Percentiles rank a stretch among this genome's conserved stretches.
Conservation (phyloP, 2,888 invertebrate species). For the Polymixis flavicincta region DNA sequence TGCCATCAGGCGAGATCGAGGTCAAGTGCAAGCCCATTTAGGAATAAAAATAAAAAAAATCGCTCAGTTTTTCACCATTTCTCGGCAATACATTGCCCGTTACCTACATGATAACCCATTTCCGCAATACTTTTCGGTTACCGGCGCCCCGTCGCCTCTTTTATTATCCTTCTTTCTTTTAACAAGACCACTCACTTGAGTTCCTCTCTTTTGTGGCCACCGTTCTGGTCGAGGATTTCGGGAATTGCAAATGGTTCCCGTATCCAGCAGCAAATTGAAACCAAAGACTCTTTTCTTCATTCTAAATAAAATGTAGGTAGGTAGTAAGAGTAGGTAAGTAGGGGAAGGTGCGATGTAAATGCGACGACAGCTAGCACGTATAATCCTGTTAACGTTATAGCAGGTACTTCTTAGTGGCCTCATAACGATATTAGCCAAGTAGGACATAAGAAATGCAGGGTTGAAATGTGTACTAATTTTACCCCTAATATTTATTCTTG, state of each 20-base stretch:
- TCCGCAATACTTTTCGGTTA: background rate
- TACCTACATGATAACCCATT: background rate
- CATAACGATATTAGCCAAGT: slow-evolving; percentile 83
- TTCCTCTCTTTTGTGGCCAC: background rate
- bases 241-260: background rate
- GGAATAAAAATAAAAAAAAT: no score
- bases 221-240: no score
- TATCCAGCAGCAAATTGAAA: background rate
- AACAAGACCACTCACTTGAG: background rate
- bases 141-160: background rate
- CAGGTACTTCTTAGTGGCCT: slow-evolving; percentile 78
- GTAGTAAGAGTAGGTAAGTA: slow-evolving; percentile 2
- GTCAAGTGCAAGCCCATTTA: no score
- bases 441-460: slow-evolving; percentile 77
- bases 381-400: slow-evolving; percentile 84
- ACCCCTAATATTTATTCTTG: background rate
- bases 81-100: background rate
- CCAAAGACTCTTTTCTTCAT: background rate
- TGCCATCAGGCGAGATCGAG: no score
- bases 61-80: background rate
- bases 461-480: slow-evolving; percentile 21
- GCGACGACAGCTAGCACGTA: slow-evolving; percentile 47
- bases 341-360: slow-evolving; percentile 40
- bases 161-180: background rate
- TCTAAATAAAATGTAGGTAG: slow-evolving; percentile 13